Base-by-base conservation (phyloP, 1,140 invertebrate genomes). In the Myzus persicae region DNA sequence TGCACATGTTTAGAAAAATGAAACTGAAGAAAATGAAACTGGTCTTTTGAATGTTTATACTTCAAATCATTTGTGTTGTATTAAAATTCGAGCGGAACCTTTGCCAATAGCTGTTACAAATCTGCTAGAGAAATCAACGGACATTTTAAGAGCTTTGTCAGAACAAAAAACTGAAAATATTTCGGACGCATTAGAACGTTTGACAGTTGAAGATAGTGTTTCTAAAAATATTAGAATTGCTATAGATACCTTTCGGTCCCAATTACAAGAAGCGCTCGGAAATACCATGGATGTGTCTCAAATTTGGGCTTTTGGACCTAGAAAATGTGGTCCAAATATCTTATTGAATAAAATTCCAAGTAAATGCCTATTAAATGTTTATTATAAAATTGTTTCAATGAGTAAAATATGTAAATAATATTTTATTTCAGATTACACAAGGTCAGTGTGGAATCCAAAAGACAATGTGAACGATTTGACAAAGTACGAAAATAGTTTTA, bases 271-370 rank as follows among this genome's bases (percentile, higher is more conserved):
- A 94, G 95, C 96, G 9, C 46, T 93, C 20, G 96, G 96, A 95
- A 96, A 95, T 95, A 94, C 95, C 87, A 95, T 96, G 85, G 95
- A 96, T 93, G 95, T 98, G 2, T 96, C 97, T 93, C 96, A 97
- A 94, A 98, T 99, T 94, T 99, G 98, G 98, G 97, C 97, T 2
- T 97, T 99, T 95, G 99, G 99, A 0, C 99, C 99, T 26, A 96
- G 97, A 94, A 97, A 97, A 94, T 98, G 97, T 95, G 98, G 98
- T 26, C 97, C 98, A 9, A 99, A 99, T 96, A 96, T 99, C 94
- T 95, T 99, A 26, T 94, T 99, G 1, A 99, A 99, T 95, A 95
- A 96, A 93, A 96, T 97, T 4, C 95, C 94, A 92, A 94, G 94
- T 94, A 46, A 94, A 26, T 84, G n/a, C 1, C n/a, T 36, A 90